Conservation (phyloP, 2,888 invertebrate genomes). For the Dicyrtoma fusca region DNA sequence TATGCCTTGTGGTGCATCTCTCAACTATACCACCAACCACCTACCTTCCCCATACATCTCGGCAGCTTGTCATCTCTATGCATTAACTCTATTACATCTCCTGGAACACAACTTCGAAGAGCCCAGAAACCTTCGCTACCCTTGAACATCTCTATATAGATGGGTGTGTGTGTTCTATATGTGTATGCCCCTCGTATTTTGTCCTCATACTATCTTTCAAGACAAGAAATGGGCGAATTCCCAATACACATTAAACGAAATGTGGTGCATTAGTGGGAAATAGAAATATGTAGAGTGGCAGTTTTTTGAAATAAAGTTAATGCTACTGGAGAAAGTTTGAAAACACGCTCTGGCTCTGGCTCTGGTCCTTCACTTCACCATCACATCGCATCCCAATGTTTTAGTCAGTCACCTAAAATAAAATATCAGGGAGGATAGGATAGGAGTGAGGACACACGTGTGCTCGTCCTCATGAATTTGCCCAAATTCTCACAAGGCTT, state of each 20-base stretch:
- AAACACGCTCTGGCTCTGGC: constrained; percentile 11
- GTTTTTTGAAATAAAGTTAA: constrained; percentile 5
- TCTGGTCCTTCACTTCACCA: too few relatives aligned
- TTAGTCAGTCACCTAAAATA: too few relatives aligned
- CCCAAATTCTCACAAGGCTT: too few relatives aligned
- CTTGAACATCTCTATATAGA: not conserved
- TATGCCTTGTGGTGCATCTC: constrained; percentile 8
- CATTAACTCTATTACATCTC: too few relatives aligned
- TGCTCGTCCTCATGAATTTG: too few relatives aligned
- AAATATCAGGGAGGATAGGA: too few relatives aligned
- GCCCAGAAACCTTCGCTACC: not conserved
- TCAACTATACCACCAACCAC: not conserved
- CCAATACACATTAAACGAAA: constrained; percentile 35
- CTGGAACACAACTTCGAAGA: too few relatives aligned
- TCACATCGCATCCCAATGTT: not conserved
- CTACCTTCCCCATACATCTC: too few relatives aligned
- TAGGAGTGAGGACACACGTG: too few relatives aligned
- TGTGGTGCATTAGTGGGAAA: constrained; percentile 35
- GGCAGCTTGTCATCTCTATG: too few relatives aligned
- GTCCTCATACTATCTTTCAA: not conserved
- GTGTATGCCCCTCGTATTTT: constrained; percentile 7
- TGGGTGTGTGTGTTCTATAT: not conserved
- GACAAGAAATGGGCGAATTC: constrained; percentile 38
- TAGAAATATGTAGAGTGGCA: constrained; percentile 31
- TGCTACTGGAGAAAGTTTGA: constrained; percentile 21